Evolutionary conservation across 92 coral and sea anemone genomes (phyloP), one percentile per base, ranked within the genome.

Genomic region (Zoanthus sansibaricus): DNA sequence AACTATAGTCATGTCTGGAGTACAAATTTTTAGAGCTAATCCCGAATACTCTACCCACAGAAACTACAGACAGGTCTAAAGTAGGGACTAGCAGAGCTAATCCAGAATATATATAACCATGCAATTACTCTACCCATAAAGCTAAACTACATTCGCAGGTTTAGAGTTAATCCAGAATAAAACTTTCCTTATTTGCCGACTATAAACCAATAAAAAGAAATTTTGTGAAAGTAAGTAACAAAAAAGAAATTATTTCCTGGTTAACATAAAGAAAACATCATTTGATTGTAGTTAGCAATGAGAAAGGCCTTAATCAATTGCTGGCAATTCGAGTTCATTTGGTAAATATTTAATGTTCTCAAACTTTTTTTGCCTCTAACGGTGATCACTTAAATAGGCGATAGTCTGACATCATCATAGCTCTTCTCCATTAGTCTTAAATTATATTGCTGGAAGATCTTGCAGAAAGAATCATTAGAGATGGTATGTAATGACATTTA

Each of bases 341-440:
- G 56, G 75, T 90, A 75, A 90, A 90, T 90, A 90, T 82, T 90
- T 90, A 83, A 90, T 87, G 58, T 12, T 66, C 42, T 52, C 71
- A 76, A 56, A 90, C 59, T 86, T 75, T 71, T 49, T 74, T 84
- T 71, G 76, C 54, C 25, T 82, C 68, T 80, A 71, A 87, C 76
- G 86, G 80, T 69, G 86, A 82, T 87, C 82, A 87, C 48, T 70
- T 20, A 76, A 83, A 90, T 90, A 55, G 79, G 54, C 72, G 80
- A 87, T 82, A 49, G 55, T 90, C 93, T 90, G 87, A 90, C 93
- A 90, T 90, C 93, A 90, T 84, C 85, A 46, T 54, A 75, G 72
- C 54, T 37, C 69, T 74, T 82, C 87, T 83, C 70, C 87, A 67
- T 73, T 77, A 66, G 87, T 46, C 64, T 75, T 75, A 56, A 14